Evolutionary conservation across 2,113 vertebrate species (phyloP).

Genomic region (Apteryx owenii): DNA sequence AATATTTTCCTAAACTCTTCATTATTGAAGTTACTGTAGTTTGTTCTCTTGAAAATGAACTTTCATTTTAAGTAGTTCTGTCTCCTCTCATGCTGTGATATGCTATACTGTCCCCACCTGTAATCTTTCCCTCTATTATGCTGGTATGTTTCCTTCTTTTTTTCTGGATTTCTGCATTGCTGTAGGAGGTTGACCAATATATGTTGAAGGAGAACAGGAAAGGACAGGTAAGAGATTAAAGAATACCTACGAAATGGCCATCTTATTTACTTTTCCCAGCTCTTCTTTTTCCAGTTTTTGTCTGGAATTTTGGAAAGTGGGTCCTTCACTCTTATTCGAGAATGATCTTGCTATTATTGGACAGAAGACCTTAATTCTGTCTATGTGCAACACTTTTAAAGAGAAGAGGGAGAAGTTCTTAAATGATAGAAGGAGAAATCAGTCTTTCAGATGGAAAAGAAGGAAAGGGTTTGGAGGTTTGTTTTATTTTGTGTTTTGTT

Average conservation of each 20-base stretch:
- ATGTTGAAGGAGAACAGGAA: slow-evolving; percentile 79
- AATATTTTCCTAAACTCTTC: slow-evolving; percentile 1
- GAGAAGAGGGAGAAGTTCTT: background rate
- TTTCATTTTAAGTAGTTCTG: slow-evolving; percentile 62
- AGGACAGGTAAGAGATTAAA: slow-evolving; percentile 82
- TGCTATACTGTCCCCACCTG: slow-evolving; percentile 71
- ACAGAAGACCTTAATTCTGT: background rate
- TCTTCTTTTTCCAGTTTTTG: slow-evolving; percentile 22
- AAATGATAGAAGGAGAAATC: background rate
- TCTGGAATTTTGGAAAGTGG: slow-evolving; percentile 29
- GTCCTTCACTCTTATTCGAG: background rate
- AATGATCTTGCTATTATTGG: background rate
- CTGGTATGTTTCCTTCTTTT: slow-evolving; percentile 81
- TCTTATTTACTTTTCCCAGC: slow-evolving; percentile 1
- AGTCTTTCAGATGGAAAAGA: background rate
- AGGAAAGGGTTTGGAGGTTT: background rate
- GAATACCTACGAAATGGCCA: slow-evolving; percentile 31
- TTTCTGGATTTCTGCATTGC: slow-evolving; percentile 80
- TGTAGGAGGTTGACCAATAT: slow-evolving; percentile 80
- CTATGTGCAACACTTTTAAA: background rate
- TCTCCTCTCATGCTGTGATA: slow-evolving; percentile 70
- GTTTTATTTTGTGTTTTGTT: too few relatives aligned
- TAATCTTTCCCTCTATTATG: slow-evolving; percentile 76
- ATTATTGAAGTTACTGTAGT: slow-evolving; percentile 29
- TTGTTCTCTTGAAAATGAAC: slow-evolving; percentile 58